Percentiles rank a stretch among this genome's conserved stretches.
These are phyloP conservation scores for Aelia acuminata DNA, from an alignment of 2,888 invertebrate species.

Conservation along the genomic window DNA sequence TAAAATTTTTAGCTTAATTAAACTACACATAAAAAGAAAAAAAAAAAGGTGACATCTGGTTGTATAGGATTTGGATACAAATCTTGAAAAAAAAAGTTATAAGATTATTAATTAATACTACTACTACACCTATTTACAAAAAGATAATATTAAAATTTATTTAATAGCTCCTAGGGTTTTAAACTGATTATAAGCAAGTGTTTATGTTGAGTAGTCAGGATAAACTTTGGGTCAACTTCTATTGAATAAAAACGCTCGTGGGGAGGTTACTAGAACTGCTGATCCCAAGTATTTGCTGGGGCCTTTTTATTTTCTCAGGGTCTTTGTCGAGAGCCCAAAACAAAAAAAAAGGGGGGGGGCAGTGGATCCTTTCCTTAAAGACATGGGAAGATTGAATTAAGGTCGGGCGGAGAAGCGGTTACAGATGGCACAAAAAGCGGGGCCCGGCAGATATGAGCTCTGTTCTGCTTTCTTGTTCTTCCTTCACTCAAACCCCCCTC, in stretches of 20 bases:
- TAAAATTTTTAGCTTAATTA: no score
- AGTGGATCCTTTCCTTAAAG: slow-evolving; percentile 22
- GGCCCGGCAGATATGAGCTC: not conserved
- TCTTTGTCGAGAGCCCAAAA: not conserved
- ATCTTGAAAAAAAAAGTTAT: no score
- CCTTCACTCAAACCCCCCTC: not conserved
- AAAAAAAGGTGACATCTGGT: no score
- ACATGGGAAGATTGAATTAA: slow-evolving; percentile 38
- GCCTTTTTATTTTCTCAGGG: not conserved
- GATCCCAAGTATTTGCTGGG: not conserved
- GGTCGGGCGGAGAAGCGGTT: not conserved
- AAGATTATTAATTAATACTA: no score
- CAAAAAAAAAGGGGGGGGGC: slow-evolving; percentile 26
- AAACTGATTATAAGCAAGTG: not conserved
- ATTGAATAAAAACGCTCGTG: not conserved
- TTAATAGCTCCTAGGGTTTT: not conserved
- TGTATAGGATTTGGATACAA: no score
- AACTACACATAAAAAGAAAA: no score
- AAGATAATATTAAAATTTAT: no score
- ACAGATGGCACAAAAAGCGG: slow-evolving; percentile 32
- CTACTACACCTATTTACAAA: no score
- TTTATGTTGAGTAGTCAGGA: not conserved
- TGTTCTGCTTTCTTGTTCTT: not conserved
- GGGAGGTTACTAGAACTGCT: not conserved
- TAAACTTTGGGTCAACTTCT: not conserved